phyloP scores from a whole-genome alignment of 2,888 invertebrate genomes.

The Hofmannophila pseudospretella region DNA sequence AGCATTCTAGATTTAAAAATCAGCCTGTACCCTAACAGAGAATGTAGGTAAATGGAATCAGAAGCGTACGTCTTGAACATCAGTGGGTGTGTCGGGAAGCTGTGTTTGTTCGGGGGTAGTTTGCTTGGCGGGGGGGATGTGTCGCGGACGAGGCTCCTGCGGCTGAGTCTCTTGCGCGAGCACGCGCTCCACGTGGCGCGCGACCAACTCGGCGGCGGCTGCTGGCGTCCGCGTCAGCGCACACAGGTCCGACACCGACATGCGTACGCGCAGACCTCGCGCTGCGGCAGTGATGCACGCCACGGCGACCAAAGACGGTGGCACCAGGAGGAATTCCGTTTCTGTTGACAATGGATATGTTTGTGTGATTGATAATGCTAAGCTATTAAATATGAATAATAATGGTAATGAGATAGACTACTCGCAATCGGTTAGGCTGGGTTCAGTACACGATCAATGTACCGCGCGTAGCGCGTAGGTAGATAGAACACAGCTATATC shows the following conservation, averaged over 20 bases:
- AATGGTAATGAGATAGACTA: too few relatives aligned
- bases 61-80: slow-evolving; percentile 80
- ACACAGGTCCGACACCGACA: slow-evolving; percentile 64
- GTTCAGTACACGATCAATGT: too few relatives aligned
- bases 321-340: slow-evolving; percentile 83
- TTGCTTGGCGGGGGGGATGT: slow-evolving; percentile 47
- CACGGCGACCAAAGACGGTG: slow-evolving; percentile 83
- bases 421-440: too few relatives aligned
- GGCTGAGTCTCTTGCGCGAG: slow-evolving; percentile 77
- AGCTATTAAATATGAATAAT: too few relatives aligned
- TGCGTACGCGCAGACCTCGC: slow-evolving; percentile 74
- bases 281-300: slow-evolving; percentile 84
- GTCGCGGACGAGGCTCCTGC: slow-evolving; percentile 52
- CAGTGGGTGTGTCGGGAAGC: slow-evolving; percentile 80
- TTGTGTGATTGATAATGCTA: too few relatives aligned
- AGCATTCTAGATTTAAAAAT: too few relatives aligned
- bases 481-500: too few relatives aligned
- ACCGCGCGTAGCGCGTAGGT: too few relatives aligned
- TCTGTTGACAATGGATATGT: slow-evolving; percentile 76
- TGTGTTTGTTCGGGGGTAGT: slow-evolving; percentile 50
- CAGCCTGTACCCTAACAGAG: too few relatives aligned
- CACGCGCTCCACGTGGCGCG: slow-evolving; percentile 78
- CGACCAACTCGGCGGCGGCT: slow-evolving; percentile 73
- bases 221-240: slow-evolving; percentile 68
- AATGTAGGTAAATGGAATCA: too few relatives aligned